Evolutionary conservation across 1,140 invertebrate species (phyloP).

Genomic region (Drosophila equinoxialis): DNA sequence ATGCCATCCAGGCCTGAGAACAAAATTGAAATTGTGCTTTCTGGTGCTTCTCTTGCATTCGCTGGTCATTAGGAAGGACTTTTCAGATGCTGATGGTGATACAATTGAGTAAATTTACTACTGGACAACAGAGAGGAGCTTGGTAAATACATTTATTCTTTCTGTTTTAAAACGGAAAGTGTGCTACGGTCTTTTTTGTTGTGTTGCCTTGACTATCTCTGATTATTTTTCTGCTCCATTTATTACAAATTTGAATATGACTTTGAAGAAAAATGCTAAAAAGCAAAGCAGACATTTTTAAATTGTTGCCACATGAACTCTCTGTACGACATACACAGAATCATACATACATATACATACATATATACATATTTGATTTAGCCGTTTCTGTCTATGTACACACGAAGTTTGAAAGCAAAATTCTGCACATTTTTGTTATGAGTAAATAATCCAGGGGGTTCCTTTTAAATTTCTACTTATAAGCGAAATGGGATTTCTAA

Average conservation of each 20-base stretch:
- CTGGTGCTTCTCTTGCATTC: slow-evolving; percentile 40
- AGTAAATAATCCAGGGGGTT: too few species aligned
- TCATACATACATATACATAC: too few species aligned
- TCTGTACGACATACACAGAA: too few species aligned
- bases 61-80: slow-evolving; percentile 17
- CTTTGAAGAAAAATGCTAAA: slow-evolving; percentile 25
- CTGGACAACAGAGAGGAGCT: background rate
- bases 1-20: slow-evolving; percentile 30
- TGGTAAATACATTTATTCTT: background rate
- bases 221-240: slow-evolving; percentile 13
- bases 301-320: background rate
- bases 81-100: slow-evolving; percentile 15
- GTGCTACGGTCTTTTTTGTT: background rate
- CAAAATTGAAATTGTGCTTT: slow-evolving; percentile 66
- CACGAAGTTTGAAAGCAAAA: too few species aligned
- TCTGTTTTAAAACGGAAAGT: background rate
- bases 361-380: too few species aligned
- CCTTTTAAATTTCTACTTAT: too few species aligned
- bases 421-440: too few species aligned
- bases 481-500: too few species aligned
- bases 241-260: slow-evolving; percentile 55
- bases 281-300: slow-evolving; percentile 13
- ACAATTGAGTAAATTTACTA: slow-evolving; percentile 13
- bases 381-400: too few species aligned
- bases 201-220: background rate